Evolutionary conservation across 2,797 vertebrate genomes (phyloP), one percentile per base, ranked within the genome.

Genomic region (Mallotus villosus): DNA sequence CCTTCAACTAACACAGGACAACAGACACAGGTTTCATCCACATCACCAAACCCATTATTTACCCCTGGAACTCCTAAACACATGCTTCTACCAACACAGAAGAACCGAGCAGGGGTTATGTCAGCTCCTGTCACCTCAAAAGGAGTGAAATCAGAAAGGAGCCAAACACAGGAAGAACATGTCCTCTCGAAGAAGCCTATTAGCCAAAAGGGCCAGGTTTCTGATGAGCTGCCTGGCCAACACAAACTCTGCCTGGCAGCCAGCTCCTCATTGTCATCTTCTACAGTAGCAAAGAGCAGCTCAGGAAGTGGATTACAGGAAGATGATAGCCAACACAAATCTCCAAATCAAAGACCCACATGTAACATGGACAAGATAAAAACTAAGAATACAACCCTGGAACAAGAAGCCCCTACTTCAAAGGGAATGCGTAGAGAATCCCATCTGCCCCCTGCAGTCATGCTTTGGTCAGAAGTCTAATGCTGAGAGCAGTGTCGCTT

Each of bases 191-290:
- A 81, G 11, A 27, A 17, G 22, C 63, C n/a, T 27, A 57, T 74
- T 59, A 80, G 68, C 34, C 84, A 80, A 60, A 66, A 68, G 12
- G 74, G 27, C 67, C 6, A 7, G 1, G 41, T 69, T 62, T 68
- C 75, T 58, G 80, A 78, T 79, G 72, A 49, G 3, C 58, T 69
- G 34, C 66, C 78, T 14, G 63, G 62, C 46, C 86, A 90, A 66
- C 69, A 74, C 19, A 82, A 85, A 63, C 63, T 73, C 58, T 22
- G 32, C 58, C 64, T 62, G 55, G 5, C 67, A 67, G 71, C 62
- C 24, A 63, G 41, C 37, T 37, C 51, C 22, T 59, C 55, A 63
- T 59, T 34, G 41, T 81, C 80, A 55, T 41, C 19, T 65, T 41
- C 19, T 65, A 0, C 70, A 41, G 51, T n/a, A 32, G 76, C 68